A percentile compares a stretch with the other conserved stretches of the same genome.
Conservation (phyloP, 2,113 vertebrate species). For the Hippopotamus amphibius region DNA sequence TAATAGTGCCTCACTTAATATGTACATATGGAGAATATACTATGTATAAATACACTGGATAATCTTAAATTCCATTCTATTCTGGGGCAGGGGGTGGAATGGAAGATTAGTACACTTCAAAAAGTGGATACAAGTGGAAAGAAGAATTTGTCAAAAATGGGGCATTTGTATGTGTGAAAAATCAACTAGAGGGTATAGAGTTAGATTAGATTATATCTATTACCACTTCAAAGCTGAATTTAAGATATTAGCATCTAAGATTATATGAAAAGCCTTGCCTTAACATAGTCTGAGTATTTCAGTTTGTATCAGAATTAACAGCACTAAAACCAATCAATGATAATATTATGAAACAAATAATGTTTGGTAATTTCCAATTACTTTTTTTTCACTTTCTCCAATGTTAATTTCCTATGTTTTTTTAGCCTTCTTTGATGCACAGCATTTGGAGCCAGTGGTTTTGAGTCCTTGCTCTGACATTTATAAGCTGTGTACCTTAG, state of each 20-base stretch:
- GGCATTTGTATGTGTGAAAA: neutral
- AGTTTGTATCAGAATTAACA: neutral
- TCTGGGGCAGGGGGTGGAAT: neutral
- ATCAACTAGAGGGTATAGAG: neutral
- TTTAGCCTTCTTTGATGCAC: neutral
- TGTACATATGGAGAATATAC: conserved; percentile 10
- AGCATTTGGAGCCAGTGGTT: neutral
- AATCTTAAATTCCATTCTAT: neutral
- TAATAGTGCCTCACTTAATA: neutral
- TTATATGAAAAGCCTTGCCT: neutral
- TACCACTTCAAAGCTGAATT: neutral
- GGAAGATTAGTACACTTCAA: neutral
- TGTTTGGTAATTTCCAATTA: neutral
- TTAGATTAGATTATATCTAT: neutral
- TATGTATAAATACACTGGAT: neutral
- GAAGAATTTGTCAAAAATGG: neutral
- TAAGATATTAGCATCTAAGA: neutral
- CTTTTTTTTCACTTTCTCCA: neutral
- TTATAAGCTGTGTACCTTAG: neutral
- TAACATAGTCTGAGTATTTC: neutral
- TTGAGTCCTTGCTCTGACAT: neutral
- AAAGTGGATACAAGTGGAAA: neutral
- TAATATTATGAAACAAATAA: neutral
- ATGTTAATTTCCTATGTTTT: neutral
- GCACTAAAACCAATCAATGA: neutral